phyloP scores from a whole-genome alignment of 2,797 vertebrate species.

The Botia kubotai region DNA sequence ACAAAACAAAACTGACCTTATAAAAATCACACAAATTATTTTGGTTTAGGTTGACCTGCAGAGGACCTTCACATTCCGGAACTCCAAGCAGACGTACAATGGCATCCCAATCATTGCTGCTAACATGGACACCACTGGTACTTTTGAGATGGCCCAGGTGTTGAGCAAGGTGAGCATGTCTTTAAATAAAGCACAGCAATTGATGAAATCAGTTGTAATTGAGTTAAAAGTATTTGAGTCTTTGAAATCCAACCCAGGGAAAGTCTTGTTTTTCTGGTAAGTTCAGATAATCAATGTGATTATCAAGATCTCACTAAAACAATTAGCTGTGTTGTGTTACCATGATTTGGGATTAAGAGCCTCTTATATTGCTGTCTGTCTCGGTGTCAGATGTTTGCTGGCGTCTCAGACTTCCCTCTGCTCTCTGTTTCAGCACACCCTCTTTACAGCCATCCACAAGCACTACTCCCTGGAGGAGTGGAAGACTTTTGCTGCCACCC shows the following conservation, averaged over 20 bases:
- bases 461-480: slow-evolving; percentile 96
- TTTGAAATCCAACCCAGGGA: slow-evolving; percentile 1
- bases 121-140: slow-evolving; percentile 99
- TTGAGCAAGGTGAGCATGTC: slow-evolving; percentile 89
- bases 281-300: slow-evolving; percentile 8
- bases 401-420: not conserved
- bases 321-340: slow-evolving; percentile 45
- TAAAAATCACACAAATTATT: not conserved
- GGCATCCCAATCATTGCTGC: slow-evolving; percentile 96
- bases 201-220: not conserved
- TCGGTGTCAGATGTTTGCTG: slow-evolving; percentile 7
- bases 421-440: slow-evolving; percentile 80
- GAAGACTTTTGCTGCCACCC: slow-evolving; percentile 88
- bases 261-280: slow-evolving; percentile 22
- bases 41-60: slow-evolving; percentile 88
- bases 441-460: slow-evolving; percentile 97
- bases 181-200: slow-evolving; percentile 17
- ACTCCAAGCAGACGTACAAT: slow-evolving; percentile 95
- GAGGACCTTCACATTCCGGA: slow-evolving; percentile 94
- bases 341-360: slow-evolving; percentile 53
- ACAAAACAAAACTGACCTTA: no score
- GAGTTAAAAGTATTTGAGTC: not conserved
- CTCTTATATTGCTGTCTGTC: slow-evolving; percentile 24
- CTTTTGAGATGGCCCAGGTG: slow-evolving; percentile 94
- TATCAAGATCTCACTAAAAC: slow-evolving; percentile 27